Percentiles rank a stretch among this genome's conserved stretches.
phyloP scores from a whole-genome alignment of 2,888 invertebrate genomes.

The Pristionchus exspectatus region DNA sequence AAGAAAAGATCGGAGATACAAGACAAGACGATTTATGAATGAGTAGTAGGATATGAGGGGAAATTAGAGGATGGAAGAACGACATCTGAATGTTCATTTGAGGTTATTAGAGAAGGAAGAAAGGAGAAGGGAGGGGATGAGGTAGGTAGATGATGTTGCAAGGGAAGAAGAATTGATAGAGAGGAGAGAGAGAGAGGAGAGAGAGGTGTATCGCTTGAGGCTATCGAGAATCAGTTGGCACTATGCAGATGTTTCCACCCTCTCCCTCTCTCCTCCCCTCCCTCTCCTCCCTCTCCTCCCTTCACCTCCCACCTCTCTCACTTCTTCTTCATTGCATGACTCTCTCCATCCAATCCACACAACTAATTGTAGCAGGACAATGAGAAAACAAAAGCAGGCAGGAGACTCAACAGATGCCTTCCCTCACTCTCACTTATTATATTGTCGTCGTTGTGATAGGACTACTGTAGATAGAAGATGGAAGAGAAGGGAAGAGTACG shows the following conservation, averaged over 20 bases:
- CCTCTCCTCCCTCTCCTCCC: conserved; percentile 5
- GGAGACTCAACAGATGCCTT: conserved; percentile 6
- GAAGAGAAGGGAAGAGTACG: conserved; percentile 8
- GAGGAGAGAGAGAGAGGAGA: background rate
- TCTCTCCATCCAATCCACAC: conserved; percentile 21
- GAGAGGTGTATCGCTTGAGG: conserved; percentile 18
- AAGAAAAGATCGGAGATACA: background rate
- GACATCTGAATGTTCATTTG: background rate
- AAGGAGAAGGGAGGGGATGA: background rate
- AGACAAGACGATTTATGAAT: conserved; percentile 27
- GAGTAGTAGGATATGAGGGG: background rate
- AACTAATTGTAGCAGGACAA: conserved; percentile 38
- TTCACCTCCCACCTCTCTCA: conserved; percentile 40
- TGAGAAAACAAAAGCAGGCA: background rate
- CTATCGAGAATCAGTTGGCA: conserved; percentile 40
- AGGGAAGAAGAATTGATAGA: background rate
- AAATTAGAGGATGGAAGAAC: background rate
- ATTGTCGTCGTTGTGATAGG: conserved; percentile 15
- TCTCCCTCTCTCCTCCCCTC: background rate
- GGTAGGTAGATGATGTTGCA: conserved; percentile 7
- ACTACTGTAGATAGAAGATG: conserved; percentile 34
- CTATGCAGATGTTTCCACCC: conserved; percentile 35
- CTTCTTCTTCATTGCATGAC: conserved; percentile 6
- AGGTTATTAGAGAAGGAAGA: background rate
- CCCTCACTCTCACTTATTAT: background rate